Conservation (phyloP, 2,888 invertebrate genomes). For the Chloroclystis v-ata region DNA sequence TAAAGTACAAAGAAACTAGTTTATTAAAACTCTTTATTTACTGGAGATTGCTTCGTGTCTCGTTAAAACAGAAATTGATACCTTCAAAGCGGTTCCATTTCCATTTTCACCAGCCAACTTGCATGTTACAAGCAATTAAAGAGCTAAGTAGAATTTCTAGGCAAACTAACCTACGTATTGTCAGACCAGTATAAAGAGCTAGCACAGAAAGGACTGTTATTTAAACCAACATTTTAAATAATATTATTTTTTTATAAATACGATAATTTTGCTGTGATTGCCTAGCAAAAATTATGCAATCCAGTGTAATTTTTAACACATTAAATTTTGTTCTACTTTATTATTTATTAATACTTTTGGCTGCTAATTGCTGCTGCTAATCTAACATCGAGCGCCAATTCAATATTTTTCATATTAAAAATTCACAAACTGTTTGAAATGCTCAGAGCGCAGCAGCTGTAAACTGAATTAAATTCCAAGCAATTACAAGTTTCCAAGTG, state of each 20-base stretch:
- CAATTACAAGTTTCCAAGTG: slow-evolving; percentile 14
- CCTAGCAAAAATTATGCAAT: too few relatives aligned
- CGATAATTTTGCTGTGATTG: too few relatives aligned
- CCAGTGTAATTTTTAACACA: too few relatives aligned
- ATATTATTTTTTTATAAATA: too few relatives aligned
- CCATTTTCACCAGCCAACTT: slow-evolving; percentile 14
- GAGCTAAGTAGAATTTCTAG: slow-evolving; percentile 13
- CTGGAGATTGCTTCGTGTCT: not conserved
- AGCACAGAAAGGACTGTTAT: too few relatives aligned
- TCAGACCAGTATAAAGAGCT: too few relatives aligned
- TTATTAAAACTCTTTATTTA: not conserved
- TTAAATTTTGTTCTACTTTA: too few relatives aligned
- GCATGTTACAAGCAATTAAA: slow-evolving; percentile 18
- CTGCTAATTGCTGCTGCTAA: too few relatives aligned
- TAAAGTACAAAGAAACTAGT: not conserved
- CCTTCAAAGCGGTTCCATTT: slow-evolving; percentile 12
- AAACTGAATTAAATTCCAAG: slow-evolving; percentile 14
- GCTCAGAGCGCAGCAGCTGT: not conserved
- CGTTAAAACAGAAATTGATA: slow-evolving; percentile 9
- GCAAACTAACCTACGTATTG: slow-evolving; percentile 12
- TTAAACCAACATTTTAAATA: too few relatives aligned
- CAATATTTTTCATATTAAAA: not conserved
- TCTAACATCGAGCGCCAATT: too few relatives aligned
- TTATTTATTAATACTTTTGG: too few relatives aligned
- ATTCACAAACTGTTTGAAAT: not conserved